These are phyloP conservation scores for Drosophila sordidapex DNA, from an alignment of 2,888 invertebrate species.

Conservation along the genomic window DNA sequence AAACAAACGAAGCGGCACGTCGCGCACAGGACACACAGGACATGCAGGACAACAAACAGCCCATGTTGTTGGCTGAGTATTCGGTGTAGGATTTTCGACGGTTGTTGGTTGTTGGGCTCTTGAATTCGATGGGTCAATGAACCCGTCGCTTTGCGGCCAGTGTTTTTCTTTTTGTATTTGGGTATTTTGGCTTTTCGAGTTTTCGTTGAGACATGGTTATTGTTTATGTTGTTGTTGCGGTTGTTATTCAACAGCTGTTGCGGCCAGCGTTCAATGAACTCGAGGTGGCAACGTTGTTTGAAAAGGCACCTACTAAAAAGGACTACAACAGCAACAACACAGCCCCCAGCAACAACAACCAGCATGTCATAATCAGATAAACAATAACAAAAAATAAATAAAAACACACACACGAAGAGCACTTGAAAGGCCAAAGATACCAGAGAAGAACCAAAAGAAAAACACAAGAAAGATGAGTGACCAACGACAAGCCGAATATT, in stretches of 20 bases:
- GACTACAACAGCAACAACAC: slow-evolving; percentile 8
- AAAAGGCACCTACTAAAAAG: slow-evolving; percentile 8
- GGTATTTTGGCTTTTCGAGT: slow-evolving; percentile 19
- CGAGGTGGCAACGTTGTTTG: slow-evolving; percentile 25
- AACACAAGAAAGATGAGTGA: slow-evolving; percentile 19
- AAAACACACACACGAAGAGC: background rate
- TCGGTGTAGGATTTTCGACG: slow-evolving; percentile 12
- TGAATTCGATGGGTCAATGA: slow-evolving; percentile 43
- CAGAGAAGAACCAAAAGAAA: background rate
- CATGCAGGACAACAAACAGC: slow-evolving; percentile 1
- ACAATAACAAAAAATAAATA: background rate
- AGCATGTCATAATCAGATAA: slow-evolving; percentile 4
- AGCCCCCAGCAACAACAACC: slow-evolving; percentile 20
- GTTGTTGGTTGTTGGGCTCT: background rate
- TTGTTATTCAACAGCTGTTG: slow-evolving; percentile 68
- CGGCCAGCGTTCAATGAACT: slow-evolving; percentile 65
- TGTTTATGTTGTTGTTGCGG: slow-evolving; percentile 28
- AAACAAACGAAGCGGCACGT: slow-evolving; percentile 67
- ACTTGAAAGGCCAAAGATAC: slow-evolving; percentile 12
- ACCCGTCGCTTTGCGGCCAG: slow-evolving; percentile 43
- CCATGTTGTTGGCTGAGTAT: slow-evolving; percentile 14
- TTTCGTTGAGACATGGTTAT: slow-evolving; percentile 26
- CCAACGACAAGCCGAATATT: background rate
- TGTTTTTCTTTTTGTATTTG: slow-evolving; percentile 17
- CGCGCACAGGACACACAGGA: slow-evolving; percentile 17